These are phyloP conservation scores for Squalus acanthias DNA, from an alignment of 2,797 vertebrate genomes.

Conservation along the genomic window DNA sequence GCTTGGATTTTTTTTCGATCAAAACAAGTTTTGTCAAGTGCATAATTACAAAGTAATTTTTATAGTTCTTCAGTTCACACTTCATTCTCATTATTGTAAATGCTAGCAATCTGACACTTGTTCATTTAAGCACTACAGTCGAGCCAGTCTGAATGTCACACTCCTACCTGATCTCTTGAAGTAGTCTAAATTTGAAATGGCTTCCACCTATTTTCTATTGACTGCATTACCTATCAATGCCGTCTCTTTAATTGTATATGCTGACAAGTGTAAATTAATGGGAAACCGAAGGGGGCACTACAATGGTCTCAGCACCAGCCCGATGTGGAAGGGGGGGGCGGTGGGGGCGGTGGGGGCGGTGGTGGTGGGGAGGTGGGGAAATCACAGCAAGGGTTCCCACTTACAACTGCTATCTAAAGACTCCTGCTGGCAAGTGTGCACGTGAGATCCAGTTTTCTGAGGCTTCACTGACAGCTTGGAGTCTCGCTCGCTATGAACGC, in stretches of 20 bases:
- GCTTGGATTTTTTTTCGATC: neutral
- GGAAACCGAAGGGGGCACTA: neutral
- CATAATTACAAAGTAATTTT: neutral
- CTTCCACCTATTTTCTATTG: neutral
- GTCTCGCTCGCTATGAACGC: neutral
- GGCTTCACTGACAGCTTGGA: neutral
- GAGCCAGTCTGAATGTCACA: neutral
- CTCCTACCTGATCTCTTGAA: neutral
- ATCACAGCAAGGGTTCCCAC: neutral
- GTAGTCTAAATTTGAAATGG: neutral
- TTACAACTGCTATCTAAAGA: neutral
- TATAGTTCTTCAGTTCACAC: neutral
- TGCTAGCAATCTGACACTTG: neutral
- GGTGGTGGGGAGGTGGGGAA: neutral
- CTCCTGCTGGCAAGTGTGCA: neutral
- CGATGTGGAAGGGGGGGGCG: neutral
- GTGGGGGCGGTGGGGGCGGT: neutral
- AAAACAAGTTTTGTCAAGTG: neutral
- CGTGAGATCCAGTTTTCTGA: neutral
- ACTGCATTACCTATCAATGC: neutral
- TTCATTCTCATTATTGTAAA: neutral
- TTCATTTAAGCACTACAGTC: neutral
- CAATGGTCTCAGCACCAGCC: neutral
- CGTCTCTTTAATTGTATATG: neutral
- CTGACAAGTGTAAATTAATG: neutral